Evolutionary conservation across 2,888 invertebrate genomes (phyloP).

Genomic region (Panzeria rudis): DNA sequence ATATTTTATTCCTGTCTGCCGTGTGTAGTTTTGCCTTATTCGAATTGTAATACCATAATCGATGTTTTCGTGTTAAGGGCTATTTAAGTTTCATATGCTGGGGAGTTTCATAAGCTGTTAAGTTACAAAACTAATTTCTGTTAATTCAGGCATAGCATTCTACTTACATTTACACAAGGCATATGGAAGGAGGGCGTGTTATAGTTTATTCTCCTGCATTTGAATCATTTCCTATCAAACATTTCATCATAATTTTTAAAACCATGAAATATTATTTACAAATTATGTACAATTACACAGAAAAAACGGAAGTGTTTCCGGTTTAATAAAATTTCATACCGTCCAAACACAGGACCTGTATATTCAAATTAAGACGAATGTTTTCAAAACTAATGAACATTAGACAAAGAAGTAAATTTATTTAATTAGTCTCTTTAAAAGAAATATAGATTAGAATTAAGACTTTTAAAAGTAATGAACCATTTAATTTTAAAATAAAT

Average conservation of each 20-base stretch:
- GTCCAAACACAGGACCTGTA: background rate
- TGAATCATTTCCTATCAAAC: background rate
- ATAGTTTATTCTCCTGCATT: background rate
- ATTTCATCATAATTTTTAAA: background rate
- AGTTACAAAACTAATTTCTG: no score
- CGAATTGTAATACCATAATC: background rate
- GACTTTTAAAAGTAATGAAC: background rate
- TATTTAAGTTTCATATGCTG: no score
- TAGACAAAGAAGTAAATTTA: no score
- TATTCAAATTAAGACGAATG: conserved; percentile 1
- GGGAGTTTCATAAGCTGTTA: no score
- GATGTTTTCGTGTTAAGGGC: background rate
- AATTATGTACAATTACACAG: background rate
- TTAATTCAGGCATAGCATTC: no score
- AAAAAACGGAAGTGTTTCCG: background rate
- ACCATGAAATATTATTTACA: background rate
- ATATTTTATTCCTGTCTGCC: background rate
- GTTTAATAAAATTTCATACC: background rate
- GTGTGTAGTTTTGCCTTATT: background rate
- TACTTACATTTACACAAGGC: no score
- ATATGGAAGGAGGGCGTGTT: no score
- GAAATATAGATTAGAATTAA: no score
- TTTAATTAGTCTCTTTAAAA: no score
- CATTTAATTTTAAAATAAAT: background rate
- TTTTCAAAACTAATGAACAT: conserved; percentile 1